phyloP scores from a whole-genome alignment of 2,797 vertebrate species.

The Rhinophrynus dorsalis region DNA sequence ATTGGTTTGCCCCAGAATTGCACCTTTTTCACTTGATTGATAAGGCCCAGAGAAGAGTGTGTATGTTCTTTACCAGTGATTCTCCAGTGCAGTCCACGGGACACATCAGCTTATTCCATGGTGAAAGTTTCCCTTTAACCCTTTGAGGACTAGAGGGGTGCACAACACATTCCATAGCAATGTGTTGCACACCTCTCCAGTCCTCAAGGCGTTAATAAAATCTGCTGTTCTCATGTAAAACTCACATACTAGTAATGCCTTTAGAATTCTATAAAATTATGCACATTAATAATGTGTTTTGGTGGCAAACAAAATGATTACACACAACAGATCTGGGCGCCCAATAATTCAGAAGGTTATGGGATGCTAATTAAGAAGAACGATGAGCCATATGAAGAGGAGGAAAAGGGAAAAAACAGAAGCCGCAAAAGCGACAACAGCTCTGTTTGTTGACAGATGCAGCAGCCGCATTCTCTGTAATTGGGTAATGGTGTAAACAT shows the following conservation, averaged over 20 bases:
- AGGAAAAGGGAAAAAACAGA: conserved; percentile 61
- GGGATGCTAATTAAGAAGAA: conserved; percentile 85
- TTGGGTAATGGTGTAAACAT: conserved; percentile 99
- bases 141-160: too few species aligned
- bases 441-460: conserved; percentile 99
- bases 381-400: conserved; percentile 74
- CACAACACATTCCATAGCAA: too few species aligned
- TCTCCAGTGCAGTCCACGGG: too few species aligned
- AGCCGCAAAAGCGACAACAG: conserved; percentile 86
- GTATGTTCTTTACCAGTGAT: too few species aligned
- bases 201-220: too few species aligned
- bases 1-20: too few species aligned
- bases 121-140: too few species aligned
- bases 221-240: too few species aligned
- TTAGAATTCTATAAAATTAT: conserved; percentile 49
- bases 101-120: too few species aligned
- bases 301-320: conserved; percentile 65
- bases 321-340: conserved; percentile 71
- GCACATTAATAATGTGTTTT: conserved; percentile 52
- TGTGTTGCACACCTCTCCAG: too few species aligned
- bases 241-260: conserved; percentile 19
- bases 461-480: conserved; percentile 94
- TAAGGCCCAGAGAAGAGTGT: too few species aligned
- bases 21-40: too few species aligned
- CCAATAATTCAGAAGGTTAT: conserved; percentile 69